Conservation (phyloP, 2,797 vertebrate genomes). For the Jordanella pulchra region DNA sequence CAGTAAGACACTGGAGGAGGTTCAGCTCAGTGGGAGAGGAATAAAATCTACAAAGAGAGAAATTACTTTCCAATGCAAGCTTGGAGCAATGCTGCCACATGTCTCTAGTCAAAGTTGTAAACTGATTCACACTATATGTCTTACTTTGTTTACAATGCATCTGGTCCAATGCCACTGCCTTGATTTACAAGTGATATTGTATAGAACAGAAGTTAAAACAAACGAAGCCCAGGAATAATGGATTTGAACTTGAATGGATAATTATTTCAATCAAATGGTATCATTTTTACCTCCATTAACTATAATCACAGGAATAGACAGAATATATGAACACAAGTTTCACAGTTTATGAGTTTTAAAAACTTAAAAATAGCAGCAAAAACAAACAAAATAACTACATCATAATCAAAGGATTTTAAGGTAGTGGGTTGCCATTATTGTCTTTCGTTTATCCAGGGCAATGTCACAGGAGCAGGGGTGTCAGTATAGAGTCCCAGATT, state of each 20-base stretch:
- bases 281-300: background rate
- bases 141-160: conserved; percentile 6
- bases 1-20: conserved; percentile 61
- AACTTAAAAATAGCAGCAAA: background rate
- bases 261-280: background rate
- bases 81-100: conserved; percentile 49
- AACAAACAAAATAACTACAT: background rate
- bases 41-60: conserved; percentile 58
- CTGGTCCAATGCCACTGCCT: conserved; percentile 6
- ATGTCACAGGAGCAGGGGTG: too few species aligned
- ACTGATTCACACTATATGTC: conserved; percentile 49
- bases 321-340: background rate
- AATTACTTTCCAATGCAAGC: conserved; percentile 52
- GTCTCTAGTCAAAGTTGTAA: conserved; percentile 36
- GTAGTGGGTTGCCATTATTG: too few species aligned
- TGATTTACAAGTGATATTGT: background rate
- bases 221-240: background rate
- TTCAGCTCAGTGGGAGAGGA: conserved; percentile 71
- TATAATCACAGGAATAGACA: background rate
- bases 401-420: background rate
- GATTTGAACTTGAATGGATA: too few species aligned
- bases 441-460: too few species aligned
- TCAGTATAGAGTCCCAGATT: too few species aligned
- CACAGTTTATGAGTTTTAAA: background rate
- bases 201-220: background rate